A percentile compares a stretch with the other conserved stretches of the same genome.
Evolutionary conservation across 2,113 vertebrate genomes (phyloP).

Genomic region (Megaleporinus macrocephalus): DNA sequence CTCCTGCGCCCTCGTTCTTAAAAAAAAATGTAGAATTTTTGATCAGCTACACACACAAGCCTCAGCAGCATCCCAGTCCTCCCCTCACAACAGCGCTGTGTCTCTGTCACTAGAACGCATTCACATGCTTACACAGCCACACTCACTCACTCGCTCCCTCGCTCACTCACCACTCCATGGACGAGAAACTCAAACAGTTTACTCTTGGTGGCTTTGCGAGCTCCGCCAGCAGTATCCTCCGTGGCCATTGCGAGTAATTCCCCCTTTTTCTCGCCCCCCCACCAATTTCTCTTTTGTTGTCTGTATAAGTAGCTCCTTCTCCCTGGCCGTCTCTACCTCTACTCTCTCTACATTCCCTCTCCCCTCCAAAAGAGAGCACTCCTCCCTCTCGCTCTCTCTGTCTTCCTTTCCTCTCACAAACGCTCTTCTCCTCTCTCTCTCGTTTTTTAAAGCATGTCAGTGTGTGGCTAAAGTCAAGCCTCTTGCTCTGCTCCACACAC

Average conservation of each 20-base stretch:
- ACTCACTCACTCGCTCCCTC: conserved; percentile 42
- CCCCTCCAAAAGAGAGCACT: conserved; percentile 45
- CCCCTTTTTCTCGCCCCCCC: conserved; percentile 53
- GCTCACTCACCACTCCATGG: conserved; percentile 97
- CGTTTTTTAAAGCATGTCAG: conserved; percentile 53
- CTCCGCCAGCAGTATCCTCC: conserved; percentile 95
- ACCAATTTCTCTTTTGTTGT: conserved; percentile 71
- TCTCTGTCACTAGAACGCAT: conserved; percentile 3
- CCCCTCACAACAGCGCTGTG: neutral
- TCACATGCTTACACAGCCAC: conserved; percentile 17
- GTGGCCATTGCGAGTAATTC: conserved; percentile 81
- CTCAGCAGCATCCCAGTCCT: conserved; percentile 1
- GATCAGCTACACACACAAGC: neutral
- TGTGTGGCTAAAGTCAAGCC: conserved; percentile 67
- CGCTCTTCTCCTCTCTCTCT: conserved; percentile 40
- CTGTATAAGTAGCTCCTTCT: conserved; percentile 68
- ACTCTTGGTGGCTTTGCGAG: conserved; percentile 99
- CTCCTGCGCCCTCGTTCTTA: neutral
- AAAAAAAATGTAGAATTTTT: neutral
- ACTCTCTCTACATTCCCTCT: conserved; percentile 44
- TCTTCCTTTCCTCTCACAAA: conserved; percentile 65
- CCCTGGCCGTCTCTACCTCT: conserved; percentile 69
- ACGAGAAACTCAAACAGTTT: conserved; percentile 99
- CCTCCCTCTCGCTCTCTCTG: conserved; percentile 64
- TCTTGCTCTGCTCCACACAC: conserved; percentile 64